Conservation (phyloP, 2,888 invertebrate species). For the Tortrix viridana region DNA sequence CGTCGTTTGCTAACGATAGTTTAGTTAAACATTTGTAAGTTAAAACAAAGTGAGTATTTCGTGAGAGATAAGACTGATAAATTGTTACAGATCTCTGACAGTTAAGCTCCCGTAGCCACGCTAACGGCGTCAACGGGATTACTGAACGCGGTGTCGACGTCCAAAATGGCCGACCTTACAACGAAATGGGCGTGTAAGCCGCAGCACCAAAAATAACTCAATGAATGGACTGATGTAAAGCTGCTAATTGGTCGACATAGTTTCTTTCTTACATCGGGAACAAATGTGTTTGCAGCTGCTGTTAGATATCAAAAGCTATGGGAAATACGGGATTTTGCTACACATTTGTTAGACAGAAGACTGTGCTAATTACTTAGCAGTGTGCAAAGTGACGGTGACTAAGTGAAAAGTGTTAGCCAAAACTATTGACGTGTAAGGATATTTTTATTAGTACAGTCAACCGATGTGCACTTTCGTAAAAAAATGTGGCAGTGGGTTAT, state of each 20-base stretch:
- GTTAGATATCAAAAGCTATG: neutral
- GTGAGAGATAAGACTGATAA: neutral
- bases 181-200: constrained; percentile 72
- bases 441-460: constrained; percentile 6
- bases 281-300: neutral
- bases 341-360: constrained; percentile 10
- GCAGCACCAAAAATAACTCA: neutral
- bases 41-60: too few species aligned
- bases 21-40: too few species aligned
- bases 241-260: neutral
- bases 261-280: neutral
- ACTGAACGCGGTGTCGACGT: constrained; percentile 68
- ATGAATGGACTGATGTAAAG: constrained; percentile 13
- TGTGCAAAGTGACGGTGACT: constrained; percentile 30
- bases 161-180: constrained; percentile 68
- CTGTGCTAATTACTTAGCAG: constrained; percentile 23
- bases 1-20: too few species aligned
- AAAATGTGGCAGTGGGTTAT: too few species aligned
- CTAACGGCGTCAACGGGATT: constrained; percentile 77
- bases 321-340: constrained; percentile 18
- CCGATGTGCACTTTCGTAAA: too few species aligned
- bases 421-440: constrained; percentile 26
- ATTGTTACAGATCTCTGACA: constrained; percentile 76
- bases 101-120: constrained; percentile 79
- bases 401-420: constrained; percentile 38